These are phyloP conservation scores for Tringa solitaria DNA, from an alignment of 2,113 vertebrate species.

Conservation along the genomic window DNA sequence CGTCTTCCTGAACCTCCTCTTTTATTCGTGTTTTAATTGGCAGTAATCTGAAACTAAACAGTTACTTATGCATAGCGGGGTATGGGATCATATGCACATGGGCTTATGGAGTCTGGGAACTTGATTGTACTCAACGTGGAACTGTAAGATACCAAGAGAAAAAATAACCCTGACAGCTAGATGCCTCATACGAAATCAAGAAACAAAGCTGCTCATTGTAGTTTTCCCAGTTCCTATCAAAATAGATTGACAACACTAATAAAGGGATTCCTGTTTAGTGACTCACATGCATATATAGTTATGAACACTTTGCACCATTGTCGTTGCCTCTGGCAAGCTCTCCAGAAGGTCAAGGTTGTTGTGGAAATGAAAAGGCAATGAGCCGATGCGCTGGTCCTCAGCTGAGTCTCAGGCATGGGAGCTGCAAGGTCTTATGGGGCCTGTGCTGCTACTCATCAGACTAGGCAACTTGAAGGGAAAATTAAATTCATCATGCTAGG, in stretches of 20 bases:
- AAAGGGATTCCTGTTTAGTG: neutral
- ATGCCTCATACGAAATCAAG: neutral
- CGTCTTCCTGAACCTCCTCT: neutral
- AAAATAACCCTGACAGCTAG: neutral
- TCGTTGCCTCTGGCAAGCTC: neutral
- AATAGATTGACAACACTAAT: neutral
- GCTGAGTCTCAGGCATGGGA: neutral
- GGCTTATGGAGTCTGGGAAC: neutral
- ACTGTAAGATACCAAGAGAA: neutral
- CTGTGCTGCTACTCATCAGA: neutral
- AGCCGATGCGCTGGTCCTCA: fast-evolving
- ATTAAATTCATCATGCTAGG: fast-evolving
- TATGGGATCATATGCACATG: neutral
- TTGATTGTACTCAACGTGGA: neutral
- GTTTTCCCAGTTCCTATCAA: neutral
- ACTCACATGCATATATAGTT: neutral
- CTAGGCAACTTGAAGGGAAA: neutral
- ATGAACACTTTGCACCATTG: neutral
- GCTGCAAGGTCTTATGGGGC: neutral
- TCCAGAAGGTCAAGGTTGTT: neutral
- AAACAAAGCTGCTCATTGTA: neutral
- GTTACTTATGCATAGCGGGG: neutral
- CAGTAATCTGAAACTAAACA: neutral
- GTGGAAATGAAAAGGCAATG: neutral
- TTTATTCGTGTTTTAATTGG: constrained; percentile 3